Base-by-base conservation (phyloP, 2,888 invertebrate genomes). In the Pseudococcus viburni region DNA sequence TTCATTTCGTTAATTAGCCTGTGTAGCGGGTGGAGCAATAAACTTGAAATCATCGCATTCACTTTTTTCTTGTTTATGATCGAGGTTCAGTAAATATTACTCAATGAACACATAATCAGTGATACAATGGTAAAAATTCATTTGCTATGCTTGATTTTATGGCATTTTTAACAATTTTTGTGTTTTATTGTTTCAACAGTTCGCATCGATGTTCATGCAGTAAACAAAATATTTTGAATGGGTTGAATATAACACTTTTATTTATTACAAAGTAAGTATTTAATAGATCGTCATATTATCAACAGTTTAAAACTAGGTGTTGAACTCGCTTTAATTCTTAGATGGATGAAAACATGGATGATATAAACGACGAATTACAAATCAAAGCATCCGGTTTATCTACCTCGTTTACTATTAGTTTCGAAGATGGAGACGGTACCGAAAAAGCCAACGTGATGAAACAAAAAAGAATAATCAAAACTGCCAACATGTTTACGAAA, bases 401-500 rank as follows among this genome's bases (percentile, higher is more conserved):
- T 11, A 85, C 80, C n/a, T 73, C 77, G 12, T 89, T 89, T 33
- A 80, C 59, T 26, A 87, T 87, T 26, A 87, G 77, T 77, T 87
- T 87, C 33, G 87, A 87, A 87, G 87, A 87, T 55, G 87, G 48
- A 7, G 26, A 33, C 26, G 26, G 26, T 33, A 39, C 46, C 9
- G 86, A 86, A 12, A 68, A 80, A 19, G 22, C 59, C n/a, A 12
- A 39, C 42, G 80, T 48, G n/a, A 68, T 51, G 6, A 87, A 87
- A 87, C 80, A 77, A 48, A 87, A 87, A 33, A 87, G 77, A 51
- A 64, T 86, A 64, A 86, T 48, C 39, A 87, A 87, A 87, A 80
- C 77, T 46, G 42, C 89, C 22, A 90, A 90, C 73, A 89, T 89
- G 88, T 90, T 90, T 89, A 89, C 90, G 73, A 89, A 90, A 73